Conservation (phyloP, 2,888 invertebrate genomes). For the Harmothoe impar region DNA sequence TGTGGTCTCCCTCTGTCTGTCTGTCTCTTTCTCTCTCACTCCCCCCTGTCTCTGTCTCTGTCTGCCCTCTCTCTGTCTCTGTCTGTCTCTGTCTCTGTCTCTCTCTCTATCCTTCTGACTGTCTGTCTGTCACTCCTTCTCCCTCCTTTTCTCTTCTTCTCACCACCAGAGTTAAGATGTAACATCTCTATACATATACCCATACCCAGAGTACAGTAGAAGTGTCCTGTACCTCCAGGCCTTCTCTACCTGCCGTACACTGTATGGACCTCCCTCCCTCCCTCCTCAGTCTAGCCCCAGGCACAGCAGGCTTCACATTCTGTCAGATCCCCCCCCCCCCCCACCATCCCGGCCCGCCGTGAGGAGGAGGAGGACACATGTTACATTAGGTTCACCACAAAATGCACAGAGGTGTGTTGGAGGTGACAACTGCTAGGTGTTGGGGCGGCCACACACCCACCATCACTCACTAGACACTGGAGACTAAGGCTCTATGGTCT, state of each 20-base stretch:
- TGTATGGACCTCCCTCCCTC: neutral
- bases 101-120: no score
- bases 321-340: neutral
- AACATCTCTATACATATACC: neutral
- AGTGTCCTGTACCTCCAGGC: no score
- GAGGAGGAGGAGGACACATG: neutral
- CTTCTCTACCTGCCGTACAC: no score
- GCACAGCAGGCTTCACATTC: no score
- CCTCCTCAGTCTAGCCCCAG: no score
- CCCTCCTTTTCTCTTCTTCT: no score
- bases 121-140: no score
- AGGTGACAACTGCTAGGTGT: neutral
- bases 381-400: constrained; percentile 2
- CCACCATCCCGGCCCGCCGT: neutral
- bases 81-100: neutral
- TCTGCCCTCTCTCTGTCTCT: no score
- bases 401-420: neutral
- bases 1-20: constrained; percentile 25
- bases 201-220: no score
- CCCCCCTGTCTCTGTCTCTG: neutral
- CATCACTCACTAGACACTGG: no score
- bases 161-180: no score
- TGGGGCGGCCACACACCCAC: neutral
- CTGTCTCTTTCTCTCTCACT: neutral
- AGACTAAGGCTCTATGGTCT: no score